A percentile compares a stretch with the other conserved stretches of the same genome.
Conservation (phyloP, 2,797 vertebrate species). For the Cynopterus sphinx region DNA sequence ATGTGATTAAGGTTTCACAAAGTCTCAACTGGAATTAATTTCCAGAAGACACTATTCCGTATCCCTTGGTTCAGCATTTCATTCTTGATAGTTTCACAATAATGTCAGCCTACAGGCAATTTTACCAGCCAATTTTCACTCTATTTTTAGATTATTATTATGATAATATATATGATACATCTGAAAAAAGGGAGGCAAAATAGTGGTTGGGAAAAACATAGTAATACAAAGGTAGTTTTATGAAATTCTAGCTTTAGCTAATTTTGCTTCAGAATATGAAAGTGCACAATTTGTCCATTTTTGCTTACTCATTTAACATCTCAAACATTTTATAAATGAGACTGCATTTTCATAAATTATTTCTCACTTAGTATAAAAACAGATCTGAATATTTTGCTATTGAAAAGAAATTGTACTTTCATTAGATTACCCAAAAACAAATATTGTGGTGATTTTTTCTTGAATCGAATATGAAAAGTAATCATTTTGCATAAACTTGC, state of each 20-base stretch:
- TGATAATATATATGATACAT: slow-evolving; percentile 47
- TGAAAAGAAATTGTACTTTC: slow-evolving; percentile 28
- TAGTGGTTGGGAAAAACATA: background rate
- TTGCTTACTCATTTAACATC: slow-evolving; percentile 9
- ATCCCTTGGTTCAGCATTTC: slow-evolving; percentile 56
- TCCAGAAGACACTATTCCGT: slow-evolving; percentile 1
- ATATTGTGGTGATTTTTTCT: background rate
- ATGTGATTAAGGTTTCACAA: slow-evolving; percentile 64
- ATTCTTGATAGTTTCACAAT: slow-evolving; percentile 47
- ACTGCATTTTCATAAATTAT: background rate
- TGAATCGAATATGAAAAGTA: slow-evolving; percentile 23
- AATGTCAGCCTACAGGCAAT: slow-evolving; percentile 38
- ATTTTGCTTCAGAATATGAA: slow-evolving; percentile 50
- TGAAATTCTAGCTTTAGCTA: slow-evolving; percentile 46
- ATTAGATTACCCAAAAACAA: slow-evolving; percentile 54
- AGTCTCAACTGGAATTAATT: slow-evolving; percentile 65
- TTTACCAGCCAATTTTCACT: slow-evolving; percentile 45
- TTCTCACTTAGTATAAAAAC: slow-evolving; percentile 21
- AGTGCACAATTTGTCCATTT: background rate
- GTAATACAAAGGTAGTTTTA: slow-evolving; percentile 60
- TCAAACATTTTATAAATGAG: slow-evolving; percentile 40
- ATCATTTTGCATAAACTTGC: slow-evolving; percentile 58
- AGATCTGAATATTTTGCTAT: background rate
- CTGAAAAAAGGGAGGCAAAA: slow-evolving; percentile 48
- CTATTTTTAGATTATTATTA: slow-evolving; percentile 59